Conservation (phyloP, 2,888 invertebrate genomes). For the Hemicrepidius hirtus region DNA sequence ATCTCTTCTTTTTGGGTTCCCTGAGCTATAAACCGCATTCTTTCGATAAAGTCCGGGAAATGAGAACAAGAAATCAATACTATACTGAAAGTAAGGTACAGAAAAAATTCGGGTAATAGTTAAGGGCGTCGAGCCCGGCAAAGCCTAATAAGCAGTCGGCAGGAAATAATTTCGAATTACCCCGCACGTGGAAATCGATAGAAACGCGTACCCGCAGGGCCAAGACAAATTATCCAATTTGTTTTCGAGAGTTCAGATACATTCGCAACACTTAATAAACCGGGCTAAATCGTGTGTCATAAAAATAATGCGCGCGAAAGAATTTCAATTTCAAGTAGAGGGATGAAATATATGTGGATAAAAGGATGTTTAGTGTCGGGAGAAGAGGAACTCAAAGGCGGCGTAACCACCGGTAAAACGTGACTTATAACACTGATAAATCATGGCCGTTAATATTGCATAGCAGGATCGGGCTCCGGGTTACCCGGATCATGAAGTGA, state of each 20-base stretch:
- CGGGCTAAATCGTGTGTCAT: conserved; percentile 61
- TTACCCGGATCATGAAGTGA: conserved; percentile 62
- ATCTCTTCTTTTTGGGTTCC: too few relatives aligned
- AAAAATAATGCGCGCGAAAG: conserved; percentile 63
- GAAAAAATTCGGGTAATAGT: too few relatives aligned
- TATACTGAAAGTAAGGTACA: too few relatives aligned
- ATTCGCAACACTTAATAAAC: conserved; percentile 67
- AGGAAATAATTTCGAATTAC: conserved; percentile 49
- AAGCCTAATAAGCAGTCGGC: conserved; percentile 41
- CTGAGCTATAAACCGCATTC: too few relatives aligned
- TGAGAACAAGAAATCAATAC: too few relatives aligned
- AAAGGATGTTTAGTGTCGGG: conserved; percentile 53
- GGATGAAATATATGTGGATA: conserved; percentile 53
- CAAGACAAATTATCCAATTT: conserved; percentile 68
- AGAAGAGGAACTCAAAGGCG: conserved; percentile 53
- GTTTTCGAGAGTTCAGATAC: conserved; percentile 65
- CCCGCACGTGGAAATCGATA: conserved; percentile 47
- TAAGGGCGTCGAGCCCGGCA: conserved; percentile 14
- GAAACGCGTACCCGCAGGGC: conserved; percentile 54
- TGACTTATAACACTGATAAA: conserved; percentile 65
- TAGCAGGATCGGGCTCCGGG: conserved; percentile 51
- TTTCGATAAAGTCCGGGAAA: too few relatives aligned
- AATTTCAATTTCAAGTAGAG: conserved; percentile 62
- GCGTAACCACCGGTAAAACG: conserved; percentile 60
- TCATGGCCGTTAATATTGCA: conserved; percentile 63